Evolutionary conservation across 2,797 vertebrate species (phyloP), one percentile per base, ranked within the genome.

Genomic region (Huso huso): DNA sequence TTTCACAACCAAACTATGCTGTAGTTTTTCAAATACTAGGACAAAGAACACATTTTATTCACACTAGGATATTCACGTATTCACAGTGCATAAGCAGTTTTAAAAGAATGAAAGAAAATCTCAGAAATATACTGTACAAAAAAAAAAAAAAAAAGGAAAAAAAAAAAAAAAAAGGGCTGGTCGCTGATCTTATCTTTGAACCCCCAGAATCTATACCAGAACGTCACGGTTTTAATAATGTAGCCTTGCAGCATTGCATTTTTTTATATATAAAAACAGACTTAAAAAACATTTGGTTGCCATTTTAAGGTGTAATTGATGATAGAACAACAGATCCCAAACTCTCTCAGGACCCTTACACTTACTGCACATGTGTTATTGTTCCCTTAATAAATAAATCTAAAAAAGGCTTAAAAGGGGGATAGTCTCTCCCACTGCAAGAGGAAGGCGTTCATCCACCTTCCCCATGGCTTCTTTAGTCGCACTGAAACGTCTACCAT

Each of bases 21-120:
- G 90, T 89, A 86, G 73, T 83, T 90, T 92, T 84, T 75, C 87
- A 93, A 86, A 91, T 86, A 93, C 93, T 91, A 93, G 91, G 91
- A 95, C 93, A 86, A 92, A 91, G 87, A 93, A 92, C 93, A 89
- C 90, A 71, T 91, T 90, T 82, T 84, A 80, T 75, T 94, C 92
- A 94, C 92, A 93, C 90, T 91, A 93, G 88, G 87, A 90, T 90
- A 94, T 80, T 85, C 91, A 94, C 94, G 93, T 93, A 90, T 91
- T 91, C 93, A 96, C 95, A 92, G 93, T 92, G 94, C 92, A 96
- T 93, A 94, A 96, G 93, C 93, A 93, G 90, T 91, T 92, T 94
- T 92, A 91, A 18, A 18, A 90, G 92, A 73, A 78, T 84, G 70
- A 71, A 75, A 81, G 78, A 1, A 79, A 73, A 74, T 73, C 76